Percentiles rank a stretch among this genome's conserved stretches.
These are phyloP conservation scores for Julus scandinavius DNA, from an alignment of 2,888 invertebrate species.

Conservation along the genomic window DNA sequence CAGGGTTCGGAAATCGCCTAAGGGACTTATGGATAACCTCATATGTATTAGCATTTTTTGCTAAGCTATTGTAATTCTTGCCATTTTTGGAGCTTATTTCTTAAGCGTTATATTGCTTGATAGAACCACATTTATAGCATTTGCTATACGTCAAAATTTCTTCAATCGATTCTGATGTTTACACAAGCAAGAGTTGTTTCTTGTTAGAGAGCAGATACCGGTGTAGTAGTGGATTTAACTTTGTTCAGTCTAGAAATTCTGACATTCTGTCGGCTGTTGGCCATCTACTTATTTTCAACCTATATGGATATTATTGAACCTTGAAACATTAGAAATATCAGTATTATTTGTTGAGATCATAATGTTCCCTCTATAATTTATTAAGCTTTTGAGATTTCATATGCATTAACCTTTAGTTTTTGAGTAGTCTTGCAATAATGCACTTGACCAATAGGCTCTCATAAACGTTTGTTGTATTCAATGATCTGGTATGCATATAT, in stretches of 20 bases:
- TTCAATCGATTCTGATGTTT: not conserved
- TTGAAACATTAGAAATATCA: slow-evolving; percentile 12
- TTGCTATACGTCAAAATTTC: too few species aligned
- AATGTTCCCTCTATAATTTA: not conserved
- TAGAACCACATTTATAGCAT: too few species aligned
- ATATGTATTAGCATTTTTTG: too few species aligned
- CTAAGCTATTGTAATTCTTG: too few species aligned
- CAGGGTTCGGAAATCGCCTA: too few species aligned
- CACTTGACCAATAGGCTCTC: not conserved
- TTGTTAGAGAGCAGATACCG: not conserved
- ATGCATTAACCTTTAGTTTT: not conserved
- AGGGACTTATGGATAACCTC: too few species aligned
- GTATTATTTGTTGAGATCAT: slow-evolving; percentile 26
- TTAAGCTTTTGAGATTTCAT: not conserved
- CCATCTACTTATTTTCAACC: not conserved
- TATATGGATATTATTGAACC: not conserved
- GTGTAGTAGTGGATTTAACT: too few species aligned
- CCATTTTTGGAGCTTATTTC: too few species aligned
- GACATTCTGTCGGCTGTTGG: too few species aligned
- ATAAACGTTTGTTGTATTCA: not conserved
- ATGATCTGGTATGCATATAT: not conserved
- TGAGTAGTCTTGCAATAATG: not conserved
- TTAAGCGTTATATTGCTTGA: too few species aligned
- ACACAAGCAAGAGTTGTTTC: not conserved
- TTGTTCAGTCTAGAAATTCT: too few species aligned